Evolutionary conservation across 2,888 invertebrate genomes (phyloP).

Genomic region (Therioaphis trifolii): DNA sequence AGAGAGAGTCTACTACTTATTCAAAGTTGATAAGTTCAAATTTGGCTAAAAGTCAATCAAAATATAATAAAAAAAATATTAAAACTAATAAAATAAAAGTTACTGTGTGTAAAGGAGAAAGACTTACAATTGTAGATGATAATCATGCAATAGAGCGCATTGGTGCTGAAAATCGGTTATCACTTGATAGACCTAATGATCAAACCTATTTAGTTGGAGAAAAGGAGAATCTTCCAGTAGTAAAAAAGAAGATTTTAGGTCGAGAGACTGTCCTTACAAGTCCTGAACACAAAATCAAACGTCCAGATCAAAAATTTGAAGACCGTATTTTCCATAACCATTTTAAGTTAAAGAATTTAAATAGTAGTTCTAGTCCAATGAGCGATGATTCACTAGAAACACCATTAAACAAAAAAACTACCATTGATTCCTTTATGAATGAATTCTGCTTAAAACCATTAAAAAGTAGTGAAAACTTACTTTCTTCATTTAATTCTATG

Average conservation of each 20-base stretch:
- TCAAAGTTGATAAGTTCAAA: conserved; percentile 34
- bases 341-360: conserved; percentile 37
- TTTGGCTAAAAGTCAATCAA: conserved; percentile 2
- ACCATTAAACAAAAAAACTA: not conserved
- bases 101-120: not conserved
- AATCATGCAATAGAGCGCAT: not conserved
- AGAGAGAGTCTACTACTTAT: not conserved
- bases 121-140: not conserved
- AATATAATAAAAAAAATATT: not conserved
- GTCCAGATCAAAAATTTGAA: conserved; percentile 43
- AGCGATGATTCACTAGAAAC: conserved; percentile 56
- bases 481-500: conserved; percentile 13
- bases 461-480: conserved; percentile 50
- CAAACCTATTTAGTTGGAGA: conserved; percentile 63
- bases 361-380: conserved; percentile 48
- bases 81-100: not conserved
- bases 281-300: conserved; percentile 52
- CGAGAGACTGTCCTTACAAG: conserved; percentile 54
- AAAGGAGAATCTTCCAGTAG: conserved; percentile 63
- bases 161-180: not conserved
- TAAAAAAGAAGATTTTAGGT: conserved; percentile 39
- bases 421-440: conserved; percentile 22
- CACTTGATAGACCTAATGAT: conserved; percentile 51
- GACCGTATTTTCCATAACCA: conserved; percentile 51
- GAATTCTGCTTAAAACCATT: conserved; percentile 56